A percentile compares a stretch with the other conserved stretches of the same genome.
phyloP scores from a whole-genome alignment of 1,140 invertebrate genomes.

The Pseudomyrmex dendroicus region DNA sequence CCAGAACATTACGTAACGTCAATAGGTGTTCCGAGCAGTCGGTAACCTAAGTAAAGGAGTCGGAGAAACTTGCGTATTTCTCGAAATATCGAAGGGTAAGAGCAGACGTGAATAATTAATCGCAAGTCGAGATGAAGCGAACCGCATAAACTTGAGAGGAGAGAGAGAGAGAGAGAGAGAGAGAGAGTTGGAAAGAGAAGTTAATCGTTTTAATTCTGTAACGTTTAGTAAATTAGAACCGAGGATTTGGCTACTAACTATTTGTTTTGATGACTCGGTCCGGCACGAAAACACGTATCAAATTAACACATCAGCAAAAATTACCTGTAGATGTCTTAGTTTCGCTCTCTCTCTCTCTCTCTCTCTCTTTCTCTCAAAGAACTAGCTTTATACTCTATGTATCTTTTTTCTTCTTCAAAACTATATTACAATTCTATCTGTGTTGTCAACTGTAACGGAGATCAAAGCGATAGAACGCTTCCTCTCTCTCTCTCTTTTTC shows the following conservation, averaged over 20 bases:
- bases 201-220: conserved; percentile 1
- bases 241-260: background rate
- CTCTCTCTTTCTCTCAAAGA: too few species aligned
- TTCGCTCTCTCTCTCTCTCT: too few species aligned
- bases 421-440: conserved; percentile 40
- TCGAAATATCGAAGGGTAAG: conserved; percentile 31
- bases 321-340: too few species aligned
- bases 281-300: conserved; percentile 11
- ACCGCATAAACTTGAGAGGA: conserved; percentile 20
- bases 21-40: conserved; percentile 24
- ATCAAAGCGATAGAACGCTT: conserved; percentile 37
- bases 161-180: background rate
- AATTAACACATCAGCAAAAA: background rate
- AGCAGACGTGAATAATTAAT: conserved; percentile 51
- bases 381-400: too few species aligned
- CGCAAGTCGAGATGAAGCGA: conserved; percentile 27
- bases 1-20: conserved; percentile 36
- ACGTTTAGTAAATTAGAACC: conserved; percentile 49
- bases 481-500: background rate
- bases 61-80: conserved; percentile 45
- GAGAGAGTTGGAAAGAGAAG: background rate
- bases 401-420: background rate
- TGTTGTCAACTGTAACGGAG: conserved; percentile 11
- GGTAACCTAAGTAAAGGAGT: conserved; percentile 10
- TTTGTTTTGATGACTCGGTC: background rate